phyloP scores from a whole-genome alignment of 2,113 vertebrate genomes.

The Hypanus sabinus region DNA sequence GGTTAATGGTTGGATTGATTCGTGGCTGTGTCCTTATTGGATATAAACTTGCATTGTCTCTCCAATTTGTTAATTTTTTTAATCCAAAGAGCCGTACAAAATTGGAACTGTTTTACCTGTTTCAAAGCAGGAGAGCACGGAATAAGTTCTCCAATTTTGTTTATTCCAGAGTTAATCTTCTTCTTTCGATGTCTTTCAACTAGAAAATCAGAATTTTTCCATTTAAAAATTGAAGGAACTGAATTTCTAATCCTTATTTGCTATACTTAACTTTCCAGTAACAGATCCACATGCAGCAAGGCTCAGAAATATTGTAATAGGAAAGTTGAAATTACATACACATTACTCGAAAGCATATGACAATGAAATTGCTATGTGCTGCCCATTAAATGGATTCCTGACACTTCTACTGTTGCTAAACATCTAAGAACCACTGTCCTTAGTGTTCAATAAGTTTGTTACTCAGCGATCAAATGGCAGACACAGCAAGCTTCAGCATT shows the following conservation, averaged over 20 bases:
- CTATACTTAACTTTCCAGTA: background rate
- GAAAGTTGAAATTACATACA: background rate
- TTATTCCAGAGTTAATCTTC: slow-evolving; percentile 97
- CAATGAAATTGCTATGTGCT: background rate
- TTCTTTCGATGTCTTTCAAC: slow-evolving; percentile 97
- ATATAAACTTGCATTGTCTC: background rate
- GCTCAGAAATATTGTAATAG: background rate
- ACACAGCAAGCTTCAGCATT: background rate
- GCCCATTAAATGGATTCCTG: background rate
- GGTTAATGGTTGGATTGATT: background rate
- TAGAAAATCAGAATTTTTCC: slow-evolving; percentile 47
- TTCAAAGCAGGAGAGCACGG: slow-evolving; percentile 92
- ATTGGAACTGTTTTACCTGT: slow-evolving; percentile 65
- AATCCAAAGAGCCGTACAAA: background rate
- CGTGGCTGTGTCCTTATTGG: background rate
- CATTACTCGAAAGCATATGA: background rate
- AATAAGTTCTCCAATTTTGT: slow-evolving; percentile 89
- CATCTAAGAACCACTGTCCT: background rate
- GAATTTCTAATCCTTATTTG: background rate
- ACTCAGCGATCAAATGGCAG: background rate
- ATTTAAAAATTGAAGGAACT: background rate
- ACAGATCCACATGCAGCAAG: background rate
- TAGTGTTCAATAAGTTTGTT: background rate
- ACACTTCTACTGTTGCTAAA: background rate
- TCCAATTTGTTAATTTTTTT: background rate